Evolutionary conservation across 2,113 vertebrate species (phyloP), one percentile per base, ranked within the genome.

Genomic region (Pimephales promelas): DNA sequence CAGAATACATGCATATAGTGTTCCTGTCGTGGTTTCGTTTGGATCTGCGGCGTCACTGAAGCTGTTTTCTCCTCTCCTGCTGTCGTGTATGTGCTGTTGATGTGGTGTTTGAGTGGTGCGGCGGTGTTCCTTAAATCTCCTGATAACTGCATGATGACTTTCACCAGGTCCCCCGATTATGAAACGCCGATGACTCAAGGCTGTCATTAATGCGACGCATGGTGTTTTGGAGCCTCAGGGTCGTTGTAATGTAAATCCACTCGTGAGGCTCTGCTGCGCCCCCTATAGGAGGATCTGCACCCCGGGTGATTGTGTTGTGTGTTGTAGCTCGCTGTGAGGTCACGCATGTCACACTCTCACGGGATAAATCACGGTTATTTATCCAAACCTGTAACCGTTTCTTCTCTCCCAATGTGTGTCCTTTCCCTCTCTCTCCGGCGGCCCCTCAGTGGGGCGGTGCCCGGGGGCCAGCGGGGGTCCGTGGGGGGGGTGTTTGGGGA

Each of bases 381-480:
- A 47, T 74, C 24, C 93, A 91, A 78, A 90, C 94, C 90, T 77
- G 40, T 70, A 77, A 83, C 28, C 62, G 6, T 56, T 72, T 84
- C 26, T 61, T 83, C 84, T 90, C 84, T 92, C 88, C 88, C 87
- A 86, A 78, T 90, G 87, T 88, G 84, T 92, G 88, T 91, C 83
- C 89, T 88, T 89, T 82, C 43, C 90, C 31, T 61, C 89, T 82
- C 84, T 91, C 89, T 82, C 91, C 90, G 84, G 75, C 84, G 90
- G 83, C 87, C 31, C 88, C 93, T 90, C 93, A 99, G 97, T 94
- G 97, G 97, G 94, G 94, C 96, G 87, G 95, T 97, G 90, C 95
- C 97, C 91, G 96, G 96, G 87, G 95, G 96, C 90, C 96, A 96
- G 94, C 96, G 94, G 92, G 95, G 97, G 93, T 96, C 96, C 61